Base-by-base conservation (phyloP, 1,140 invertebrate species). In the Octopus sinensis region DNA sequence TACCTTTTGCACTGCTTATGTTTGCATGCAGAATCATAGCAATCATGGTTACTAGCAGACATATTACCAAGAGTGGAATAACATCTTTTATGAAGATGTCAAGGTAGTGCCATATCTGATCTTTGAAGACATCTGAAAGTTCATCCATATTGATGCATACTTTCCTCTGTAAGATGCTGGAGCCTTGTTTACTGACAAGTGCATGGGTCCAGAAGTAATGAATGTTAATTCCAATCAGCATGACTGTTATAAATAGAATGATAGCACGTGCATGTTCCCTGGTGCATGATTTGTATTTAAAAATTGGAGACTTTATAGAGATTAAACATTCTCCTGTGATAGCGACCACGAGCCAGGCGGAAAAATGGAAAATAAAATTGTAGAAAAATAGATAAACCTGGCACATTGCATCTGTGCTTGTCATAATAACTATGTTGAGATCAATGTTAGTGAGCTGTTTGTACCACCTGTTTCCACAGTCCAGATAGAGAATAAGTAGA, bases 151-250 rank as follows among this genome's bases (percentile, higher is more conserved):
- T 87, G 4, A 81, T 86, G 77, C 82, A 84, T 79, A 75, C 77
- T 9, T 30, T 30, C 68, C 30, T 78, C 56, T 53, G 79, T 54
- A 80, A 56, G 4, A 53, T 78, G 13, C 76, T 84, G 54, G 81
- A 82, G 30, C 81, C 83, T n/a, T 84, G 84, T n/a, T 84, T 83
- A 17, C 73, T 81, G 0, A 83, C 82, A 17, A 90, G 80, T 0
- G 86, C 87, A 62, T 85, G 85, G 1, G 89, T 91, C 88, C 90
- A 90, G 85, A 91, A 91, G 84, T 86, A 88, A 80, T 90, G 89
- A 43, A 89, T 86, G 83, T 91, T 90, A 17, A 91, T 83, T 78
- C 86, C 87, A 53, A 90, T 85, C 0, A 90, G 80, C 0, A 91
- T 53, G 9, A 90, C 87, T 7, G 86, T 85, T 12, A 90, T 86